These are phyloP conservation scores for Cactoblastis cactorum DNA, from an alignment of 2,888 invertebrate genomes.

Conservation along the genomic window DNA sequence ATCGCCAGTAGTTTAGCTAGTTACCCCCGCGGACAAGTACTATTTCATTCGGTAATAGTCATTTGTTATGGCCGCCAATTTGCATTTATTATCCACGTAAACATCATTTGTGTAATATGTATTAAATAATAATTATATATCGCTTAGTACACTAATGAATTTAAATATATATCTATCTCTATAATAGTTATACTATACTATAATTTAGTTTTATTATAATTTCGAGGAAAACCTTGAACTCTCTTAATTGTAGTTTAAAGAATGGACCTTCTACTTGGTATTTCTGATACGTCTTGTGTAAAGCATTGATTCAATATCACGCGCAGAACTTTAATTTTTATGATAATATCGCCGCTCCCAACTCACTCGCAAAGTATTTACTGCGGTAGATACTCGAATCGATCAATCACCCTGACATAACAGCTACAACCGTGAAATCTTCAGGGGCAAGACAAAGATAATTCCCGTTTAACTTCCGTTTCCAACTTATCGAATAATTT, in stretches of 20 bases:
- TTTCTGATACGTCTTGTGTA: too few relatives aligned
- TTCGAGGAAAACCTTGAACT: too few relatives aligned
- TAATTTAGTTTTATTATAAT: too few relatives aligned
- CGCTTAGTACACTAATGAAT: too few relatives aligned
- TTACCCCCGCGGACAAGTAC: conserved; percentile 40
- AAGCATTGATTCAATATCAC: not conserved
- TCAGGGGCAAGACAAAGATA: conserved; percentile 79
- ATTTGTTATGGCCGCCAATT: not conserved
- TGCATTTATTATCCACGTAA: not conserved
- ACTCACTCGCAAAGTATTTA: conserved; percentile 11
- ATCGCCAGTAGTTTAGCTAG: conserved; percentile 33
- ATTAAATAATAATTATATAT: not conserved
- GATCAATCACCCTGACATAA: conserved; percentile 74
- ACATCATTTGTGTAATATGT: not conserved
- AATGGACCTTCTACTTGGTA: too few relatives aligned
- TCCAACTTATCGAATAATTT: conserved; percentile 81
- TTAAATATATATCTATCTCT: too few relatives aligned
- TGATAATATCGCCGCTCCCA: conserved; percentile 15
- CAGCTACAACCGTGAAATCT: conserved; percentile 74
- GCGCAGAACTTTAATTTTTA: not conserved
- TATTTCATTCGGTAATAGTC: conserved; percentile 5
- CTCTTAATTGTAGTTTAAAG: too few relatives aligned
- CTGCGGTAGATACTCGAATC: conserved; percentile 40
- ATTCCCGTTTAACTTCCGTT: conserved; percentile 81
- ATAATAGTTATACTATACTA: too few relatives aligned